Base-by-base conservation (phyloP, 1,140 invertebrate genomes). In the Magallana angulata region DNA sequence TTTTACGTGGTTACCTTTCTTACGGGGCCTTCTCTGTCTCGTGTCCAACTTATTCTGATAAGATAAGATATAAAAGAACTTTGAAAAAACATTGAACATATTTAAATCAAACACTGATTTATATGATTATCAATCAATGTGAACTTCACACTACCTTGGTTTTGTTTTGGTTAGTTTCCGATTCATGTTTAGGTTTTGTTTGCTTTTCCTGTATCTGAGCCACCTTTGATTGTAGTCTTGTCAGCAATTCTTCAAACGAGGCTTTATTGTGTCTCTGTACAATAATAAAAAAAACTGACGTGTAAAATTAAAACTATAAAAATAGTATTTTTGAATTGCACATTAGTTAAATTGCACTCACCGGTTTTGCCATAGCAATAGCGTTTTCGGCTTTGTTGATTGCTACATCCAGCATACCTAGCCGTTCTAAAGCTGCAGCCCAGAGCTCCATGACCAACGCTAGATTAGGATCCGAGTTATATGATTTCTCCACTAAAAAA, bases 351-450 rank as follows among this genome's bases (percentile, higher is more conserved):
- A 24, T 24, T 24, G 18, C 36, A 30, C 68, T 30, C 11, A 76
- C 68, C 68, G 68, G 5, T 58, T 57, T 62, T n/a, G 60, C 59
- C 57, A 71, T 18, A 16, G 62, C 62, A 56, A 87, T 57, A 30
- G 81, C 81, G 5, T 64, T n/a, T 76, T 87, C 60, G 0, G 60
- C 59, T 57, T 84, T 87, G 16, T 58, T 84, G 56, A 84, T 57
- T 0, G 86, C 86, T 18, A 87, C 59, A 71, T 87, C 86, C 7
- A 84, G 12, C 56, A 30, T 87, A 11, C 60, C 56, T 62, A 84
- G 62, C n/a, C 76, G n/a, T 7, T 68, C 56, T 12, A 87, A 57
- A 14, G 86, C 81, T n/a, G 11, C 16, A 36, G 81, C 81, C 86
- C 86, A 87, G 14, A 84, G 57, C 62, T 71, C 81, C 64, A 87